Base-by-base conservation (phyloP, 1,140 invertebrate genomes). In the Drosophila sproati region DNA sequence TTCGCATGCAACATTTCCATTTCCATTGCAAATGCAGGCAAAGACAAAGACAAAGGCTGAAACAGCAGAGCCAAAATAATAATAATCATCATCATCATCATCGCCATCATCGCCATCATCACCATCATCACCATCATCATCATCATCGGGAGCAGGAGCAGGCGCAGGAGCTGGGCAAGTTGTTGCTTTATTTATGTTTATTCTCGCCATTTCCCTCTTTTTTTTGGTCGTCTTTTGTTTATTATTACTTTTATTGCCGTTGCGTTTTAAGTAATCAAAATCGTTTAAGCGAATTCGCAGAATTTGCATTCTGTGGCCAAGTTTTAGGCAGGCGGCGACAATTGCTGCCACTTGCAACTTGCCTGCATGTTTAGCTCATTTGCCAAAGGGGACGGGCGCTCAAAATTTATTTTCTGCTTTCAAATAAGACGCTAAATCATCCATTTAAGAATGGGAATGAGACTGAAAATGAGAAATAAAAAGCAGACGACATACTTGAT, bases 1-100 rank as follows among this genome's bases (percentile, higher is more conserved):
- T 76, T 79, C 60, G 76, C 43, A 45, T 59, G 39, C 57, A 56
- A 74, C 71, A 73, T 37, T 83, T 80, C 69, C 83, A 80, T 88
- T 88, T 88, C 83, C 85, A 88, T 88, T 88, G 83, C 85, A 88
- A 88, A 89, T 88, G 82, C 78, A 69, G 51, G 51, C 68, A 61
- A 67, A 68, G 75, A 76, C 74, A 80, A 76, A 73, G 78, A 75
- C 64, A 73, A 74, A 62, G 66, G 41, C 57, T 29, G 56, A 45
- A 43, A 54, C 54, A 35, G 52, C 57, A 63, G 74, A 73, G 59
- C 77, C 78, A 78, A 81, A 86, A 85, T 81, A 69, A 86, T 86
- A 82, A 83, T 79, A 75, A 78, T 67, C 51, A 80, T 67, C 54
- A 72, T 60, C 29, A 68, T 45, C 20, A 72, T 66, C 6, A 63